Evolutionary conservation across 1,140 invertebrate species (phyloP).

Genomic region (Ladona fulva): DNA sequence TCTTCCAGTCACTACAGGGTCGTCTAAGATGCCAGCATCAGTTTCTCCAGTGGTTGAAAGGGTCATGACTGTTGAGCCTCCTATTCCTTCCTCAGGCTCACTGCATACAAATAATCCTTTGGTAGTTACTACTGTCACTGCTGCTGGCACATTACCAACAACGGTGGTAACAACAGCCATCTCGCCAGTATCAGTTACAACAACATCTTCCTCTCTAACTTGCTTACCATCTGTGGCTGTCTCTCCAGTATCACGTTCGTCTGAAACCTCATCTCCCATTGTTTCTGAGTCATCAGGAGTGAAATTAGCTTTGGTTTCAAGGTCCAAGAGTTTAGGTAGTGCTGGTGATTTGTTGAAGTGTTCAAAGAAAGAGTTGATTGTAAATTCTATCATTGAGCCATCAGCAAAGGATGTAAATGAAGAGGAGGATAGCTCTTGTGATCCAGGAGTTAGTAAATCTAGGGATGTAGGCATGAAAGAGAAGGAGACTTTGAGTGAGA

Average conservation of each 20-base stretch:
- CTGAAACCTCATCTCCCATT: neutral
- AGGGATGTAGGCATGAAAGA: neutral
- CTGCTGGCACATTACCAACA: constrained; percentile 18
- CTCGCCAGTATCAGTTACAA: constrained; percentile 13
- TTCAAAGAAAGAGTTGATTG: neutral
- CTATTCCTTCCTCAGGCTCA: neutral
- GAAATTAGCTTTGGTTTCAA: neutral
- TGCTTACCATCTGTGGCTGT: neutral
- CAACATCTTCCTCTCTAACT: constrained; percentile 14
- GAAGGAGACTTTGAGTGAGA: neutral
- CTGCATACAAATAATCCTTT: neutral
- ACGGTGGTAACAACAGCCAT: constrained; percentile 23
- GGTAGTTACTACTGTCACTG: constrained; percentile 19
- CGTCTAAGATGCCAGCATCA: neutral
- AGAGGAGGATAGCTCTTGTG: neutral
- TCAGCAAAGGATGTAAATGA: neutral
- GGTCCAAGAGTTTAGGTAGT: neutral
- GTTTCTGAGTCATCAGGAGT: neutral
- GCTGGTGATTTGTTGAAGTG: neutral
- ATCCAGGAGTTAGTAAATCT: neutral
- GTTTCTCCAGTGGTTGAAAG: neutral
- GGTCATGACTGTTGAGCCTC: neutral
- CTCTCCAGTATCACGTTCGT: neutral
- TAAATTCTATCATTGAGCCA: neutral
- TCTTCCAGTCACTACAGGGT: neutral